Conservation (phyloP, 2,113 vertebrate genomes). For the Cryptoleucopteryx plumbea region DNA sequence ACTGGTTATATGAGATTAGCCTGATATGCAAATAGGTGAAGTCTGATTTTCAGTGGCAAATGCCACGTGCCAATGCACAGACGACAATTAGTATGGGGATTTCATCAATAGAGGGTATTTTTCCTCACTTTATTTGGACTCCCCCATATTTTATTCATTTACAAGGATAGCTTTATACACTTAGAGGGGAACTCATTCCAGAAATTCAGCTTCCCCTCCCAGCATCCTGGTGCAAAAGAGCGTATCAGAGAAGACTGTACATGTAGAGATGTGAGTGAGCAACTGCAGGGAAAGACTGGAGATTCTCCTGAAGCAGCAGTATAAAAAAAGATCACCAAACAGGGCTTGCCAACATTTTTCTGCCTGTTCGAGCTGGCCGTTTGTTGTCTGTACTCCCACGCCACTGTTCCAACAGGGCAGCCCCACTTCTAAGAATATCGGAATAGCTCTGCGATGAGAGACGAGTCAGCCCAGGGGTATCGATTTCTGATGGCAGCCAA, state of each 20-base stretch:
- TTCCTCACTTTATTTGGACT: background rate
- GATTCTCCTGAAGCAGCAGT: background rate
- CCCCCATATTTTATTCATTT: background rate
- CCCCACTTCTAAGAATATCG: background rate
- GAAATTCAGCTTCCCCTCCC: background rate
- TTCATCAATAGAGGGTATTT: background rate
- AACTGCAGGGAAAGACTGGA: background rate
- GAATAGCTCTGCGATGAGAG: background rate
- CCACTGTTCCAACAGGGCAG: background rate
- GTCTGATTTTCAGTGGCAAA: background rate
- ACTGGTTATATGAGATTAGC: background rate
- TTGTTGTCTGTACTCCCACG: background rate
- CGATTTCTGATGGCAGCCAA: background rate
- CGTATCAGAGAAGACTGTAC: background rate
- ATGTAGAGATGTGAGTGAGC: background rate
- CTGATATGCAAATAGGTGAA: background rate
- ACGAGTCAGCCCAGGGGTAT: background rate
- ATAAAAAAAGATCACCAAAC: background rate
- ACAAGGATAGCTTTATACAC: background rate
- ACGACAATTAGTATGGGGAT: fast-evolving
- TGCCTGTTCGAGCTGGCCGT: background rate
- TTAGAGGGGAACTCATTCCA: background rate
- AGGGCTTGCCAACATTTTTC: background rate
- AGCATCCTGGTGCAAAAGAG: background rate
- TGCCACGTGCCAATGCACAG: background rate